A percentile compares a stretch with the other conserved stretches of the same genome.
Conservation (phyloP, 2,888 invertebrate genomes). For the Harpagoxenus sublaevis region DNA sequence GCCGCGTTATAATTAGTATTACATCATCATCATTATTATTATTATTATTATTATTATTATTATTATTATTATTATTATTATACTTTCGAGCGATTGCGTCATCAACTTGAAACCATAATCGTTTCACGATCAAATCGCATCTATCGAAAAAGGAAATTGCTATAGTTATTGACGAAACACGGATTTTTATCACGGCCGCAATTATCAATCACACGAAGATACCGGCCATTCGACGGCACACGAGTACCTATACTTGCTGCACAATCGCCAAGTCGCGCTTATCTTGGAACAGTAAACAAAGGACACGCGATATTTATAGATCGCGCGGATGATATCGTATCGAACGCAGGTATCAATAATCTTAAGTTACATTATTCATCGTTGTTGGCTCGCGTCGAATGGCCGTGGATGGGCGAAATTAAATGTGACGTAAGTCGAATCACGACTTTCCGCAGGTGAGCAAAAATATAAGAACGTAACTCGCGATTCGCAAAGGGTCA, state of each 20-base stretch:
- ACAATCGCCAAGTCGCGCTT: slow-evolving; percentile 28
- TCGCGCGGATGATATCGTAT: slow-evolving; percentile 22
- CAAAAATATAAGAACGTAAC: slow-evolving; percentile 18
- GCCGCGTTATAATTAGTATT: not conserved
- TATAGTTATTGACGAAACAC: slow-evolving; percentile 1
- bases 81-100: slow-evolving; percentile 24
- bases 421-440: slow-evolving; percentile 5
- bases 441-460: not conserved
- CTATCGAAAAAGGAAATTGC: slow-evolving; percentile 13
- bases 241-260: not conserved
- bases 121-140: not conserved
- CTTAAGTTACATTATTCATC: slow-evolving; percentile 22
- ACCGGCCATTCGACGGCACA: slow-evolving; percentile 10
- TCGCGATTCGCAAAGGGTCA: slow-evolving; percentile 6
- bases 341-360: slow-evolving; percentile 2
- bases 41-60: no score
- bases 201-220: slow-evolving; percentile 23
- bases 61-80: not conserved
- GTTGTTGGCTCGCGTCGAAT: not conserved
- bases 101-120: slow-evolving; percentile 3
- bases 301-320: slow-evolving; percentile 34
- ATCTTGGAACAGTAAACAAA: slow-evolving; percentile 52
- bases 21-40: no score
- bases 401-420: slow-evolving; percentile 1
- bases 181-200: slow-evolving; percentile 23